Conservation (phyloP, 2,113 vertebrate genomes). For the Notarius quadriscutis region DNA sequence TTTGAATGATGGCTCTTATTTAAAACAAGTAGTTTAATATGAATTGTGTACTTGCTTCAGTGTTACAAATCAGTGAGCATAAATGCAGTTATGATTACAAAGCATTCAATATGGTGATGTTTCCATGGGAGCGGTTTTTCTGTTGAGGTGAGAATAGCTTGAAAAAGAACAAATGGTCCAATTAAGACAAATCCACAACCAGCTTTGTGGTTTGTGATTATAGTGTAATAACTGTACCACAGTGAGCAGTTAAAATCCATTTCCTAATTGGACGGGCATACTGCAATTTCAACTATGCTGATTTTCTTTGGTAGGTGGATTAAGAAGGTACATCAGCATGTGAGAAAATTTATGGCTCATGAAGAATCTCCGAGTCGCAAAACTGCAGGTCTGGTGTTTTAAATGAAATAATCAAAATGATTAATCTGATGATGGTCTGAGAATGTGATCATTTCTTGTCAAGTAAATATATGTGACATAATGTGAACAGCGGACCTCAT, state of each 20-base stretch:
- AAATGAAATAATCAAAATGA: not conserved
- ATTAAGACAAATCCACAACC: not conserved
- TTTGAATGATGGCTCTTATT: conserved; percentile 37
- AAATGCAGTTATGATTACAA: conserved; percentile 27
- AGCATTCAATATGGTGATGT: conserved; percentile 19
- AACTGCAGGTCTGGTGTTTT: not conserved
- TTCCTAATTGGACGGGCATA: not conserved
- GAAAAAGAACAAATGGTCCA: conserved; percentile 16
- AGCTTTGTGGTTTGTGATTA: not conserved
- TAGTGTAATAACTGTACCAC: not conserved
- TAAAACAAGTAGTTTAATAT: not conserved
- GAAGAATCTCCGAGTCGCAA: not conserved
- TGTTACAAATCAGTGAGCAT: conserved; percentile 2
- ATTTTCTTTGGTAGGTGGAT: not conserved
- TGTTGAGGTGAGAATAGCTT: conserved; percentile 16
- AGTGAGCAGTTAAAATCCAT: conserved; percentile 9
- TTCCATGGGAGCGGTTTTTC: conserved; percentile 10
- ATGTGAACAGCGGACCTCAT: not conserved
- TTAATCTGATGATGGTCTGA: not conserved
- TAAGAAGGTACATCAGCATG: not conserved
- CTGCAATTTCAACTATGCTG: not conserved
- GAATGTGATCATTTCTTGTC: not conserved
- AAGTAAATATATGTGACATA: not conserved
- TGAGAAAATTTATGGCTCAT: not conserved
- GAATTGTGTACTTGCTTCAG: not conserved